Evolutionary conservation across 1,140 invertebrate species (phyloP).

Genomic region (Planococcus citri): DNA sequence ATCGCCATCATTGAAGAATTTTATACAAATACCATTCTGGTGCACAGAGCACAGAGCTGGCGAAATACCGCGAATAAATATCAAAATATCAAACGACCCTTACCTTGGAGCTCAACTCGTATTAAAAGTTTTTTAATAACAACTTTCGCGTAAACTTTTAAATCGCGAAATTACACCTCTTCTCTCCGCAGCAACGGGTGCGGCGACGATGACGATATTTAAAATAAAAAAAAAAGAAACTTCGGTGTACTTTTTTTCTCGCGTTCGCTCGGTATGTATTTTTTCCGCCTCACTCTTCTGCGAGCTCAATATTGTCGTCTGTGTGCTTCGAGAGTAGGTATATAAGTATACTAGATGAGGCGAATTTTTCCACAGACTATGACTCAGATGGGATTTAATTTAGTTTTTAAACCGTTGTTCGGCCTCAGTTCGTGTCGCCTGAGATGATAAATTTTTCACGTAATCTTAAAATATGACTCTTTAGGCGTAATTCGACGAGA

Average conservation of each 20-base stretch:
- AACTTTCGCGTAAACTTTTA: constrained; percentile 7
- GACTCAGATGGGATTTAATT: constrained; percentile 2
- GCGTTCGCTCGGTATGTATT: neutral
- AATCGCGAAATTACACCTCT: constrained; percentile 2
- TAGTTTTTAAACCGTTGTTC: neutral
- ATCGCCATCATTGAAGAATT: neutral
- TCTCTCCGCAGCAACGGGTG: too few relatives aligned
- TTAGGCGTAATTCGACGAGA: neutral
- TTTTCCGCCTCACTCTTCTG: neutral
- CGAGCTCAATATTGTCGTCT: too few relatives aligned
- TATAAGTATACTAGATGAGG: too few relatives aligned
- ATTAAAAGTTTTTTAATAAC: constrained; percentile 8
- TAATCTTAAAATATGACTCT: constrained; percentile 4
- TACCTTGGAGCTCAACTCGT: neutral
- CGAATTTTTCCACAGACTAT: neutral
- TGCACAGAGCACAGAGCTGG: too few relatives aligned
- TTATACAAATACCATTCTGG: neutral
- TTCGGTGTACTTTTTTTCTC: neutral
- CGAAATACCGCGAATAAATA: neutral
- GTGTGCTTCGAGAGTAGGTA: too few relatives aligned
- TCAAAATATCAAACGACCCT: constrained; percentile 2
- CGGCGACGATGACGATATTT: neutral
- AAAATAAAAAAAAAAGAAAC: neutral
- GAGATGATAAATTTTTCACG: constrained; percentile 7
- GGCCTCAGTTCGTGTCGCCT: neutral